Percentiles rank a stretch among this genome's conserved stretches.
Conservation (phyloP, 92 coral and sea anemone species). For the Galaxea fascicularis region DNA sequence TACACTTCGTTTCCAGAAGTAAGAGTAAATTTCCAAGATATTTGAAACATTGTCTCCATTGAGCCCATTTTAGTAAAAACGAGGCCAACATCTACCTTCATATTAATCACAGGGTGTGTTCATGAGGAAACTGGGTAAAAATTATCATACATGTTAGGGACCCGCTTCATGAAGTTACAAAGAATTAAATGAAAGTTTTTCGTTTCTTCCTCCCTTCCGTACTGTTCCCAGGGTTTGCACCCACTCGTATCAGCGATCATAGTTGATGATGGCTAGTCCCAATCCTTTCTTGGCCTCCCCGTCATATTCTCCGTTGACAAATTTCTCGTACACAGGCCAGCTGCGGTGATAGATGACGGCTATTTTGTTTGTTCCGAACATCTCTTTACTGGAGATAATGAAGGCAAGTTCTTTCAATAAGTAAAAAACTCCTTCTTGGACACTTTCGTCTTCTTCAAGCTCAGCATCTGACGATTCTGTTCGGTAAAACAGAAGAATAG, state of each 20-base stretch:
- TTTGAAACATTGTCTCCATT: neutral
- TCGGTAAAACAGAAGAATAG: neutral
- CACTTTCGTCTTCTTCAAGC: conserved; percentile 69
- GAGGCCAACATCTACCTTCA: neutral
- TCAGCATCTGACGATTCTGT: conserved; percentile 39
- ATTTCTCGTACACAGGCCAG: conserved; percentile 77
- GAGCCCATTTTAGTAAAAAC: too few relatives aligned
- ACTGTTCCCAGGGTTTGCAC: neutral
- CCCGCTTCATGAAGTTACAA: neutral
- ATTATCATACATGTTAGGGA: neutral
- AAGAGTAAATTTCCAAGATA: neutral
- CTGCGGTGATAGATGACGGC: conserved; percentile 78
- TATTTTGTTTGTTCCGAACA: conserved; percentile 63
- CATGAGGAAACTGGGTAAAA: neutral
- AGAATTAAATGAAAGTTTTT: neutral
- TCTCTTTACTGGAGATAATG: conserved; percentile 70
- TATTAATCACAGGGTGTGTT: neutral
- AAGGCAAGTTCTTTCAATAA: conserved; percentile 74
- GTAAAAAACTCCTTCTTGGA: conserved; percentile 76
- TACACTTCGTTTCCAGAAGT: neutral
- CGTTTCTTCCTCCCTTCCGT: neutral
- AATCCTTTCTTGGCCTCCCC: conserved; percentile 69
- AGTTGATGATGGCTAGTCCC: conserved; percentile 69
- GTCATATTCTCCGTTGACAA: conserved; percentile 75
- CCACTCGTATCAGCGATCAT: neutral